Conservation (phyloP, 2,888 invertebrate species). For the Drosophila fulvimacula region DNA sequence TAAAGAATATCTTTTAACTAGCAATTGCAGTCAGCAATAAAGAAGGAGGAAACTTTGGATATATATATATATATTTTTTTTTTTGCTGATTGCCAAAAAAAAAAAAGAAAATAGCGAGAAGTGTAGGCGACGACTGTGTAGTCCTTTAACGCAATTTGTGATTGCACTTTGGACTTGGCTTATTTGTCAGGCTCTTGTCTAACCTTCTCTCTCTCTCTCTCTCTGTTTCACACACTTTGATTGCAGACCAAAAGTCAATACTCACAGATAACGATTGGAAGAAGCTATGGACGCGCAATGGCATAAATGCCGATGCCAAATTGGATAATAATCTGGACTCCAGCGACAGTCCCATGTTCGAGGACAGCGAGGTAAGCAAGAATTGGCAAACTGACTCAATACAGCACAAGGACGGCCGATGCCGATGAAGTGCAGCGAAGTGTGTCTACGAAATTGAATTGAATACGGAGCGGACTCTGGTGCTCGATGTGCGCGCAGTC, state of each 20-base stretch:
- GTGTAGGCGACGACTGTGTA: conserved; percentile 1
- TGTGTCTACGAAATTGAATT: conserved; percentile 58
- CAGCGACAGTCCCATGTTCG: conserved; percentile 85
- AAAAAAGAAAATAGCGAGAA: background rate
- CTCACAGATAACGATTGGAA: conserved; percentile 85
- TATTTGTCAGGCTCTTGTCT: conserved; percentile 39
- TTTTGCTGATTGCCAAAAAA: conserved; percentile 45
- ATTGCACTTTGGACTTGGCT: conserved; percentile 35
- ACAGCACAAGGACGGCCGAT: conserved; percentile 18
- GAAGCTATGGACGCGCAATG: conserved; percentile 85
- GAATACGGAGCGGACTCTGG: conserved; percentile 29
- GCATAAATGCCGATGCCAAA: conserved; percentile 84
- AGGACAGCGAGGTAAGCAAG: conserved; percentile 85
- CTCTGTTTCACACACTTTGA: conserved; percentile 28
- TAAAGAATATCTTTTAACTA: conserved; percentile 8
- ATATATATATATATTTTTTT: conserved; percentile 9
- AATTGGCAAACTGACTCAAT: conserved; percentile 2
- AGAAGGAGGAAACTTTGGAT: conserved; percentile 5
- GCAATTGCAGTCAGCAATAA: conserved; percentile 14
- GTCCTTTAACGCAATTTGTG: conserved; percentile 53
- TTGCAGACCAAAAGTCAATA: conserved; percentile 85
- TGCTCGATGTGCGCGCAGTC: background rate
- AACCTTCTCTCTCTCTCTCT: conserved; percentile 19
- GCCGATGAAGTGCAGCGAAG: conserved; percentile 27
- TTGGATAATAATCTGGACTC: conserved; percentile 84